Base-by-base conservation (phyloP, 2,113 vertebrate genomes). In the Capricornis sumatraensis region DNA sequence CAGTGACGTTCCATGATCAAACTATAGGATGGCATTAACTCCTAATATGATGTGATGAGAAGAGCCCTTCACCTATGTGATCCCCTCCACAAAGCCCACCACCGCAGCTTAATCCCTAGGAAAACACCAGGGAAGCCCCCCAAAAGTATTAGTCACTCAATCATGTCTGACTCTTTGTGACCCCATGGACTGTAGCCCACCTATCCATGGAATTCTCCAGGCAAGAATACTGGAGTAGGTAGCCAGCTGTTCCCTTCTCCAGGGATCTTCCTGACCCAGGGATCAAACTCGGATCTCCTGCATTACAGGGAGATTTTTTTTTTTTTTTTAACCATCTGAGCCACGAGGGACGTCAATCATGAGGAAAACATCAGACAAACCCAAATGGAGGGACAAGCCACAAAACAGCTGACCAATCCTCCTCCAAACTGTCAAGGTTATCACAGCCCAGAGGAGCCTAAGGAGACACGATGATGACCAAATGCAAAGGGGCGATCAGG, bases 11-110 rank as follows among this genome's bases (percentile, higher is more conserved):
- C 5, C 1, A 21, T 40, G 53, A n/a, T 43, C 43, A 43, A 94
- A 62, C 43, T 36, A 19, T 12, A 1, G 8, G 47, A 30, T 5
- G 40, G 17, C 27, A 7, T 2, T 12, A 16, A 45, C 13, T 57
- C 43, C 40, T 3, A 11, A 3, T 3, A 53, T 2, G 28, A 7
- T 0, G 0, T 1, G 5, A 50, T 17, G 30, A 43, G 74, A 57
- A 33, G 67, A 62, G 6, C 7, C 3, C 10, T 3, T 27, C 64
- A 23, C 2, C 57, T 57, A 33, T 60, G 47, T 14, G 3, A 2
- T 53, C 81, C 67, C 15, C 47, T 67, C 74, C 21, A 2, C 40
- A 27, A 43, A 76, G 71, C 71, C 71, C 71, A 27, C 67, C 67
- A 71, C 40, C 0, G 0, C 71, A 76, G 40, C 40, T 76, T 76